These are phyloP conservation scores for Xyrichtys novacula DNA, from an alignment of 2,797 vertebrate genomes.

Conservation along the genomic window DNA sequence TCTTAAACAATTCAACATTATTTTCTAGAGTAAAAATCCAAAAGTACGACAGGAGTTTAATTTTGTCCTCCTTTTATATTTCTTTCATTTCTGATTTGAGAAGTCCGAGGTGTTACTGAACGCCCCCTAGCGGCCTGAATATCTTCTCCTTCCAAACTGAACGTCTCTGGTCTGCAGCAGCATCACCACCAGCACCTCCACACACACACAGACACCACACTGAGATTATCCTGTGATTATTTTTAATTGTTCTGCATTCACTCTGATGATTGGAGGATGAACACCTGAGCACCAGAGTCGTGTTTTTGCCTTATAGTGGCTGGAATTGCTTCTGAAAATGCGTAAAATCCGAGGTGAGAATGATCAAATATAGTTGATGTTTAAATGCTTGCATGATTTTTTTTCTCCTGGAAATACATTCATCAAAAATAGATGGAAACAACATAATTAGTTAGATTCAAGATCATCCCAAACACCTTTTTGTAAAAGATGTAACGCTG, in stretches of 20 bases:
- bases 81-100: conserved; percentile 16
- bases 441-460: not conserved
- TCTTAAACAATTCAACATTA: no score
- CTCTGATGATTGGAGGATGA: not conserved
- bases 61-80: not conserved
- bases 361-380: conserved; percentile 3
- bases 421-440: not conserved
- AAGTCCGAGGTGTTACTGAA: conserved; percentile 42
- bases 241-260: not conserved
- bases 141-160: not conserved
- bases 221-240: not conserved
- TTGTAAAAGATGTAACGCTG: not conserved
- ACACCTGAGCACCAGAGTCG: not conserved
- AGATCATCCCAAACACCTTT: not conserved
- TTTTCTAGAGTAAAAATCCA: no score
- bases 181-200: conserved; percentile 28
- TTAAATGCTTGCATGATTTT: not conserved
- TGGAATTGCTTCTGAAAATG: not conserved
- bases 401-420: not conserved
- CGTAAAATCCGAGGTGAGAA: not conserved
- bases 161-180: conserved; percentile 16
- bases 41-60: no score
- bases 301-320: not conserved
- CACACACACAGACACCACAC: conserved; percentile 7
- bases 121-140: conserved; percentile 75